Evolutionary conservation across 2,113 vertebrate species (phyloP).

Genomic region (Glaucidium brasilianum): DNA sequence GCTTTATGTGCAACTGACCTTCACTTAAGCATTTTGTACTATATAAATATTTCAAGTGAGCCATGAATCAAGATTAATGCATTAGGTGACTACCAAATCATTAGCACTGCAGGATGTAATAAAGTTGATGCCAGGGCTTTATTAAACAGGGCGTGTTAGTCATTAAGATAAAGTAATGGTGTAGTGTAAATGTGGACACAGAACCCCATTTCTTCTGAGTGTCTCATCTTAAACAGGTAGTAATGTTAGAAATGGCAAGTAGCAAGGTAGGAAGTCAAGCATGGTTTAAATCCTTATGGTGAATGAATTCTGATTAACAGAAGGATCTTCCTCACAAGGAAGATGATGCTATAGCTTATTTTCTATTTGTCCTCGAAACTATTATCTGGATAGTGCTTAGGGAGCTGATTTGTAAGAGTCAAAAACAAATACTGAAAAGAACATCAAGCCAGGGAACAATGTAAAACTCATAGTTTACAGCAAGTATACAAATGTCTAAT

Average conservation of each 20-base stretch:
- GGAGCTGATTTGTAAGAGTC: background rate
- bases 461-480: background rate
- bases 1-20: background rate
- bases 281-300: background rate
- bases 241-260: background rate
- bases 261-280: background rate
- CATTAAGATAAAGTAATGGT: slow-evolving; percentile 24
- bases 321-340: background rate
- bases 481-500: background rate
- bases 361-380: background rate
- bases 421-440: background rate
- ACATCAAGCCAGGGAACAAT: background rate
- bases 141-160: slow-evolving; percentile 31
- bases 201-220: background rate
- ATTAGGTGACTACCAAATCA: slow-evolving; percentile 12
- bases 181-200: slow-evolving; percentile 13
- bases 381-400: background rate
- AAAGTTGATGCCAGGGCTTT: slow-evolving; percentile 13
- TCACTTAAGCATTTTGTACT: background rate
- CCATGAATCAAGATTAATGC: background rate
- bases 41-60: background rate
- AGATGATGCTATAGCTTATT: background rate
- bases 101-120: slow-evolving; percentile 44
- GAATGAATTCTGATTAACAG: background rate
- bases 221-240: background rate